These are phyloP conservation scores for Galeopsomyia nigrocyanea DNA, from an alignment of 2,888 invertebrate species.

Conservation along the genomic window DNA sequence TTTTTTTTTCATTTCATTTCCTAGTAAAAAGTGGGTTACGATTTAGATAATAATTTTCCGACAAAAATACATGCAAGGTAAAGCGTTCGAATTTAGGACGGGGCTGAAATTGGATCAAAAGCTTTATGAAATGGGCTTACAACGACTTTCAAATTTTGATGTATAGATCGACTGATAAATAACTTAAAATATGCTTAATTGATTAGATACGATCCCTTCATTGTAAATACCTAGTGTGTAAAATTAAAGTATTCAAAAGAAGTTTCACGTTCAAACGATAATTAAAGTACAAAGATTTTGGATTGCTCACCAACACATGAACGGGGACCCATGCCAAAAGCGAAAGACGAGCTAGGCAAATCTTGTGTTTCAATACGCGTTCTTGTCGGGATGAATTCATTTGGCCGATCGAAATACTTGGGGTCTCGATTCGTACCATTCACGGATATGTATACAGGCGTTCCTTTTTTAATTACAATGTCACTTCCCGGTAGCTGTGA, in stretches of 20 bases:
- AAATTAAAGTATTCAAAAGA: too few species aligned
- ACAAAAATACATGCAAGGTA: neutral
- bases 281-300: neutral
- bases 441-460: conserved; percentile 53
- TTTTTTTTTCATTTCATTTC: conserved; percentile 14
- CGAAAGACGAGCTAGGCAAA: conserved; percentile 49
- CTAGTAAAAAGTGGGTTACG: neutral
- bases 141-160: neutral
- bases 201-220: too few species aligned
- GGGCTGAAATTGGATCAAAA: conserved; percentile 4
- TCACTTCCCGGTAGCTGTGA: conserved; percentile 54
- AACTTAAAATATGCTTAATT: neutral
- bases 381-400: conserved; percentile 55
- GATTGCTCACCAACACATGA: conserved; percentile 57
- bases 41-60: conserved; percentile 23
- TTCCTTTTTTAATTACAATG: conserved; percentile 54
- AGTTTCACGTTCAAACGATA: too few species aligned
- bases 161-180: neutral
- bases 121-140: conserved; percentile 15
- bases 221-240: too few species aligned
- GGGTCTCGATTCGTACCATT: conserved; percentile 56
- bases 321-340: conserved; percentile 60
- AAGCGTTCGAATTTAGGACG: conserved; percentile 1
- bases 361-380: conserved; percentile 48
- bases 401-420: conserved; percentile 54